A percentile compares a stretch with the other conserved stretches of the same genome.
phyloP scores from a whole-genome alignment of 1,140 invertebrate species.

The Rhopalosiphum maidis region DNA sequence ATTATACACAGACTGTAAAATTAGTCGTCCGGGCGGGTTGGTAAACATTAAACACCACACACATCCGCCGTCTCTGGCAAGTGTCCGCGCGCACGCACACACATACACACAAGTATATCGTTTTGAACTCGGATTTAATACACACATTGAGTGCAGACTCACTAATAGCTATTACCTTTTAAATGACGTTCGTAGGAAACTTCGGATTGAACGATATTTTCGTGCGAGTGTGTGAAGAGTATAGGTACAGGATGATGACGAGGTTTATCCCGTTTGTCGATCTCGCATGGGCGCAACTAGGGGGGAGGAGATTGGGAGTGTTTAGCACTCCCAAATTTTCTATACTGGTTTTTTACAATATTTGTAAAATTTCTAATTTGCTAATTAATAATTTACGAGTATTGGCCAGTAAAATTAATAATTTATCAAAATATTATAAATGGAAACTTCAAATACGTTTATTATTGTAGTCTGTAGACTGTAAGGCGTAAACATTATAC shows the following conservation, averaged over 20 bases:
- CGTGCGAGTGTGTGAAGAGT: not conserved
- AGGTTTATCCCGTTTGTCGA: not conserved
- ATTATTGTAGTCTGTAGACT: too few relatives aligned
- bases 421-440: too few relatives aligned
- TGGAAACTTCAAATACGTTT: too few relatives aligned
- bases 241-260: not conserved
- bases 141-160: not conserved
- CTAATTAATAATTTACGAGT: too few relatives aligned
- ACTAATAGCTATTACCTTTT: not conserved
- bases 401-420: too few relatives aligned
- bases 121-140: not conserved
- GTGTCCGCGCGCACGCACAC: not conserved
- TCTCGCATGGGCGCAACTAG: too few relatives aligned
- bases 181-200: not conserved
- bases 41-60: slow-evolving; percentile 4
- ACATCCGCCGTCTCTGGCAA: slow-evolving; percentile 25
- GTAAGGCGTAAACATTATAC: too few relatives aligned
- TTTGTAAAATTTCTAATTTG: too few relatives aligned
- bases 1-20: not conserved
- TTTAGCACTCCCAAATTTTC: too few relatives aligned
- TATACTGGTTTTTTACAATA: too few relatives aligned
- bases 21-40: not conserved
- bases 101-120: not conserved
- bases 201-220: not conserved
- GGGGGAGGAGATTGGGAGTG: too few relatives aligned